Evolutionary conservation across 2,113 vertebrate species (phyloP).

Genomic region (Origma solitaria): DNA sequence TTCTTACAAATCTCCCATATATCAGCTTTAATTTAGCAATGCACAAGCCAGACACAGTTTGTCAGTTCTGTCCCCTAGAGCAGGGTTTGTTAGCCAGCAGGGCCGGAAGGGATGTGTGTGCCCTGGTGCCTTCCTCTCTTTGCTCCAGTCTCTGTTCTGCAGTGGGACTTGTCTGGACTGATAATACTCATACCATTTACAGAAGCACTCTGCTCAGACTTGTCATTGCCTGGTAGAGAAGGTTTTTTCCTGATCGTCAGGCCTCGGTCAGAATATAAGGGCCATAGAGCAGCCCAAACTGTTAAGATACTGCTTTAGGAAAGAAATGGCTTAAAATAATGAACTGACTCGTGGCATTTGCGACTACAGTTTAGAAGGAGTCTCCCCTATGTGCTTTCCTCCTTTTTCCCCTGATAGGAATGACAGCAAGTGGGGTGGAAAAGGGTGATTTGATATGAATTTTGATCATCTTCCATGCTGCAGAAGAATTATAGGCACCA

Average conservation of each 20-base stretch:
- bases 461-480: background rate
- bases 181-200: background rate
- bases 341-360: background rate
- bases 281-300: background rate
- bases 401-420: background rate
- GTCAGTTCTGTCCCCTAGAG: background rate
- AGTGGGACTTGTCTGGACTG: background rate
- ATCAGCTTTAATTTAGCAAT: constrained; percentile 15
- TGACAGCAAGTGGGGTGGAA: background rate
- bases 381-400: background rate
- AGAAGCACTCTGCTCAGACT: background rate
- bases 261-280: background rate
- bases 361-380: background rate
- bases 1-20: background rate
- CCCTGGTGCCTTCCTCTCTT: background rate
- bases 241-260: background rate
- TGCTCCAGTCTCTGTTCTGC: background rate
- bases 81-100: background rate
- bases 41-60: background rate
- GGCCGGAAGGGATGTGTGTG: background rate
- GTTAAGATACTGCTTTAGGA: background rate
- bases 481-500: background rate
- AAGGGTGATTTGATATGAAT: background rate
- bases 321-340: background rate
- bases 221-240: background rate